A percentile compares a stretch with the other conserved stretches of the same genome.
Conservation (phyloP, 2,888 invertebrate species). For the Syrista parreyssii region DNA sequence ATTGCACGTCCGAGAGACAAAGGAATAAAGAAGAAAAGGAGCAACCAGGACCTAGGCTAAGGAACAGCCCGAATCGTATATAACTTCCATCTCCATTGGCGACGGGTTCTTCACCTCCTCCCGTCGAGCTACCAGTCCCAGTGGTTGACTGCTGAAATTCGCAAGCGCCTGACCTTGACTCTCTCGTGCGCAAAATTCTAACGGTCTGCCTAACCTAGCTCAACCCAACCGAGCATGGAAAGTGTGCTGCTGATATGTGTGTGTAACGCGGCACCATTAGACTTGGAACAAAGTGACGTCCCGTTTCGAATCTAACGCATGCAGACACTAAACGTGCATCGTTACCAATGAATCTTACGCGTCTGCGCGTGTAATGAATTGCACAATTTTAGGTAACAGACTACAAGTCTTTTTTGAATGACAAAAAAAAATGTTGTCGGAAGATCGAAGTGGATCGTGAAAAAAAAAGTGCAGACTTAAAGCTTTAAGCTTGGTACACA, state of each 20-base stretch:
- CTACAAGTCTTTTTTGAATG: too few species aligned
- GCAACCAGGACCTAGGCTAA: conserved; percentile 10
- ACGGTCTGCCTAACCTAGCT: conserved; percentile 4
- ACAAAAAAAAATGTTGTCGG: too few species aligned
- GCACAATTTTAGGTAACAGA: too few species aligned
- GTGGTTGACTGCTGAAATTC: conserved; percentile 15
- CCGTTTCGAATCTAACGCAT: too few species aligned
- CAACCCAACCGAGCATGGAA: neutral
- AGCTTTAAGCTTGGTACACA: too few species aligned
- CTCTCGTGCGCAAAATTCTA: conserved; percentile 10
- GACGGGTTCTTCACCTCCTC: neutral
- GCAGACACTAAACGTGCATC: too few species aligned
- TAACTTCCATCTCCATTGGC: neutral
- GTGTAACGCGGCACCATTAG: too few species aligned
- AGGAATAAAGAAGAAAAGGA: neutral
- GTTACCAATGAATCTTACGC: too few species aligned
- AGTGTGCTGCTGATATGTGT: neutral
- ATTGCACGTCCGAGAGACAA: neutral
- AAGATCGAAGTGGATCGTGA: too few species aligned
- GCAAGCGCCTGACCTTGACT: conserved; percentile 16
- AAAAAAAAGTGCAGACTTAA: too few species aligned
- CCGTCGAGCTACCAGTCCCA: neutral
- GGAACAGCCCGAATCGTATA: neutral
- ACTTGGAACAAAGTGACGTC: too few species aligned
- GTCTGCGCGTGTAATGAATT: too few species aligned